These are phyloP conservation scores for Xanthia icteritia DNA, from an alignment of 2,888 invertebrate genomes.

Conservation along the genomic window DNA sequence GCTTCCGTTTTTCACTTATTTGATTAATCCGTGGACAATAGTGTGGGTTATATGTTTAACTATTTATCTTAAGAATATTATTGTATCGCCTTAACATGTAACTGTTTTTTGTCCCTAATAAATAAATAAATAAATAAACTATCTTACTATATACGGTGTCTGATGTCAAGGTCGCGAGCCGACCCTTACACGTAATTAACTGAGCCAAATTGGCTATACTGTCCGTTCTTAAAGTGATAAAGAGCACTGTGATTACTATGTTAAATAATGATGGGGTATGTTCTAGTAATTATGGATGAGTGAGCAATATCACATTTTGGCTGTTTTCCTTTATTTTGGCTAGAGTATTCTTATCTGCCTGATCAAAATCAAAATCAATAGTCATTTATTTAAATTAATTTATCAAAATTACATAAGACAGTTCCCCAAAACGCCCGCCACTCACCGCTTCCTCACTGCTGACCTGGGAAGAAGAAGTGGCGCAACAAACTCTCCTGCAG, in stretches of 20 bases:
- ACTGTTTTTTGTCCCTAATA: too few species aligned
- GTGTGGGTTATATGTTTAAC: too few species aligned
- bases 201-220: constrained; percentile 73
- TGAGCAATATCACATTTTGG: too few species aligned
- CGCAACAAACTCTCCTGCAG: background rate
- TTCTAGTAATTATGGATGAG: background rate
- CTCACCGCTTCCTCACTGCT: background rate
- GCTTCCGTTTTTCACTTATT: too few species aligned
- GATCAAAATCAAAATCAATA: background rate
- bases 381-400: background rate
- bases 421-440: background rate
- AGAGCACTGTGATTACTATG: constrained; percentile 53
- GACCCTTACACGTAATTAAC: constrained; percentile 75
- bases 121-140: too few species aligned
- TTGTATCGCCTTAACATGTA: too few species aligned
- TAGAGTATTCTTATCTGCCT: background rate
- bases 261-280: constrained; percentile 27
- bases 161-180: constrained; percentile 65
- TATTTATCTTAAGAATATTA: too few species aligned
- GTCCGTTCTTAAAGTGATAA: constrained; percentile 65
- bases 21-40: too few species aligned
- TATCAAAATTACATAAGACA: background rate
- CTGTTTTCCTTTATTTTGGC: background rate
- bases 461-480: background rate
- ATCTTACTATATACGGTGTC: constrained; percentile 65